Evolutionary conservation across 1,140 invertebrate genomes (phyloP).

Genomic region (Zaprionus vittiger): DNA sequence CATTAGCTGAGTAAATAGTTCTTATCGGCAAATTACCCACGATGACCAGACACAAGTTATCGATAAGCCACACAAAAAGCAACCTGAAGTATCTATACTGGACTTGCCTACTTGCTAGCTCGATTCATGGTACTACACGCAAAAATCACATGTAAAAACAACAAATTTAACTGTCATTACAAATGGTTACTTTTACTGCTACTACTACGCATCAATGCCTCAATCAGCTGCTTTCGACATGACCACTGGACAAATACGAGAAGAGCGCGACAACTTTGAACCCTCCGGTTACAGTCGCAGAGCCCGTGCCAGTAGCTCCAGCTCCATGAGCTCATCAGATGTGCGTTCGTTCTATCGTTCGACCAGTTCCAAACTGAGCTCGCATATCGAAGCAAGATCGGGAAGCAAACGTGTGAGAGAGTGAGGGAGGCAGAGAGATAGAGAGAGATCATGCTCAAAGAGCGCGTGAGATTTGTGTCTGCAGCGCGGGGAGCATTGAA

Average conservation of each 20-base stretch:
- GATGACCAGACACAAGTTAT: slow-evolving; percentile 26
- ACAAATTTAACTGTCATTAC: slow-evolving; percentile 29
- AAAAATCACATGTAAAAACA: slow-evolving; percentile 41
- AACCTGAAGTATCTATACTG: neutral
- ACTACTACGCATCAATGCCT: slow-evolving; percentile 50
- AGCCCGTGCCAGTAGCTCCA: neutral
- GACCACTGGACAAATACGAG: slow-evolving; percentile 19
- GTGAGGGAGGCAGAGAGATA: neutral
- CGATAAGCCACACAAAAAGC: slow-evolving; percentile 21
- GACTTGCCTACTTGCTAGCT: too few relatives aligned
- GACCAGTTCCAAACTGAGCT: slow-evolving; percentile 34
- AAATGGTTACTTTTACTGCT: slow-evolving; percentile 7
- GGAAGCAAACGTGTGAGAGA: neutral
- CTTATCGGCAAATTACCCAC: slow-evolving; percentile 37
- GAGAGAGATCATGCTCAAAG: neutral
- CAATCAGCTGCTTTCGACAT: slow-evolving; percentile 68
- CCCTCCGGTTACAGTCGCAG: neutral
- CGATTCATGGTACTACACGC: slow-evolving; percentile 21
- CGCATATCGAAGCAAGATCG: slow-evolving; percentile 18
- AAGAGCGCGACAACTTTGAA: slow-evolving; percentile 29
- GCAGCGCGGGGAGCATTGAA: slow-evolving; percentile 43
- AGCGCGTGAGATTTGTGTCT: slow-evolving; percentile 6
- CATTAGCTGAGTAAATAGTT: slow-evolving; percentile 28
- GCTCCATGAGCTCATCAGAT: slow-evolving; percentile 69
- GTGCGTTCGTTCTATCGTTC: slow-evolving; percentile 32